phyloP scores from a whole-genome alignment of 2,888 invertebrate species.

The Leptura quadrifasciata region DNA sequence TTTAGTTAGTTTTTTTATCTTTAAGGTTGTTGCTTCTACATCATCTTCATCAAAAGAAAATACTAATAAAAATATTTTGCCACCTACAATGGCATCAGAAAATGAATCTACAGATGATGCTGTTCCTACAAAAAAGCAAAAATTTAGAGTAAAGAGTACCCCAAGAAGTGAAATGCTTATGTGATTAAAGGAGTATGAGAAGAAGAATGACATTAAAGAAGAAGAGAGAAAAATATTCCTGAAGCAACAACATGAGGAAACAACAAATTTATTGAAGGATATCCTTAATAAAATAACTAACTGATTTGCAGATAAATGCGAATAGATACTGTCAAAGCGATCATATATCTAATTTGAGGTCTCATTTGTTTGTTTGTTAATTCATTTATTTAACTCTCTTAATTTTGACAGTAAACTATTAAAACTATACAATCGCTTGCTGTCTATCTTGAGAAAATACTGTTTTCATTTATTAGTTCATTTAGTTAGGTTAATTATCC shows the following conservation, averaged over 20 bases:
- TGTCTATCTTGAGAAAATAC: too few species aligned
- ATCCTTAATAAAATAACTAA: not conserved
- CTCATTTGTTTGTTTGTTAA: too few species aligned
- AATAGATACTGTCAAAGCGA: too few species aligned
- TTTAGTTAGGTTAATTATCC: too few species aligned
- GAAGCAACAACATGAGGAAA: not conserved
- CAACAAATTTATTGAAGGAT: not conserved
- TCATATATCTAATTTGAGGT: too few species aligned
- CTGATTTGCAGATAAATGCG: too few species aligned
- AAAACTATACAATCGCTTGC: too few species aligned
- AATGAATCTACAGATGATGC: constrained; percentile 1
- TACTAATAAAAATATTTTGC: not conserved
- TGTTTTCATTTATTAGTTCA: too few species aligned
- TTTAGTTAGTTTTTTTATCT: not conserved
- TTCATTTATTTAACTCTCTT: too few species aligned
- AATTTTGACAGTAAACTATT: too few species aligned
- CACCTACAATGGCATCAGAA: not conserved
- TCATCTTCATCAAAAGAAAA: not conserved
- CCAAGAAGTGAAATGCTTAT: constrained; percentile 4
- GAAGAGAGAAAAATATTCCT: constrained; percentile 9
- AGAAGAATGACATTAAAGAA: constrained; percentile 8
- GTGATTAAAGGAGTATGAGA: constrained; percentile 10
- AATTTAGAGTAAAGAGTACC: not conserved
- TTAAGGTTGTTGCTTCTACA: not conserved
- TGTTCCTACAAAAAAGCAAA: not conserved